These are phyloP conservation scores for Gonioctena quinquepunctata DNA, from an alignment of 1,140 invertebrate genomes.

Conservation along the genomic window DNA sequence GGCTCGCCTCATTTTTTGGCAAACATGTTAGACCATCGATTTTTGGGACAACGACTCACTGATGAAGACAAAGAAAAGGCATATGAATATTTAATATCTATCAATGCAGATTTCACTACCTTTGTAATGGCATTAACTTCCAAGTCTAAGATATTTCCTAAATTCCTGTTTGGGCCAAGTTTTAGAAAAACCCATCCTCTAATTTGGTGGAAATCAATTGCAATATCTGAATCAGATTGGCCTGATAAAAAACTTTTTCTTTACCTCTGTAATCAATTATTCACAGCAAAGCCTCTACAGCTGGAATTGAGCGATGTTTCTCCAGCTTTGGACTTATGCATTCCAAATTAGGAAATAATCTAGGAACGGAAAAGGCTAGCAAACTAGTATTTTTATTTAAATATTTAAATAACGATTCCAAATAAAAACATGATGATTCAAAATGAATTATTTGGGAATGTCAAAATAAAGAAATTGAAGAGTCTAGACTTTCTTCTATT, in stretches of 20 bases:
- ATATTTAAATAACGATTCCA: neutral
- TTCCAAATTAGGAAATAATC: neutral
- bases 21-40: slow-evolving; percentile 10
- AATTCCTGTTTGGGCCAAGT: neutral
- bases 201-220: neutral
- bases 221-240: neutral
- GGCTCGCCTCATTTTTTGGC: slow-evolving; percentile 1
- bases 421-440: neutral
- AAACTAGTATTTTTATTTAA: neutral
- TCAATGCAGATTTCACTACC: neutral
- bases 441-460: too few species aligned
- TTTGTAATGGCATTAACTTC: neutral
- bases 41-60: neutral
- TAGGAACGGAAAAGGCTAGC: neutral
- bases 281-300: neutral
- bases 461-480: too few species aligned
- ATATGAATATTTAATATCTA: neutral
- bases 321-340: neutral
- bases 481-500: too few species aligned
- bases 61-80: neutral
- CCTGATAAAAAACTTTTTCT: neutral
- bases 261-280: neutral
- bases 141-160: neutral
- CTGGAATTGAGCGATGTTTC: neutral
- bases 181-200: neutral